Evolutionary conservation across 2,888 invertebrate species (phyloP).

Genomic region (Agriopis aurantiaria): DNA sequence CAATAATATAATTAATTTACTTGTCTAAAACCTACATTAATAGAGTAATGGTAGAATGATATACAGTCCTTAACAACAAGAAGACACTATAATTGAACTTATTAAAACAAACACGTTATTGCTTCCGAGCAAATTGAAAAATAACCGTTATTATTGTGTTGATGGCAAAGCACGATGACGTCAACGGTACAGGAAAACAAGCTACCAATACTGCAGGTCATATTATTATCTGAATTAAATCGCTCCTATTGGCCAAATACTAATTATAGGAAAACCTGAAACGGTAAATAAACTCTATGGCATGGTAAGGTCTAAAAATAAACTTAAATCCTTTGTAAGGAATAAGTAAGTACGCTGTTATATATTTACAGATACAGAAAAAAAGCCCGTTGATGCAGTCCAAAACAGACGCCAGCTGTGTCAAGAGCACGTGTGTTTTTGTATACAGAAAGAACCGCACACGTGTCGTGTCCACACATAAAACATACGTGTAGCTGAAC

Average conservation of each 20-base stretch:
- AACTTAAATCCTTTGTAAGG: conserved; percentile 4
- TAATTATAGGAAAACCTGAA: conserved; percentile 6
- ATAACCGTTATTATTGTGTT: conserved; percentile 32
- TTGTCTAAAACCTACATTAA: neutral
- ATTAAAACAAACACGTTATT: conserved; percentile 7
- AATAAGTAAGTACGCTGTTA: conserved; percentile 16
- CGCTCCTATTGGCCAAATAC: conserved; percentile 31
- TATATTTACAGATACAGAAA: conserved; percentile 29
- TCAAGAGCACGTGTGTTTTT: conserved; percentile 65
- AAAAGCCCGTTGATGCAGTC: conserved; percentile 42
- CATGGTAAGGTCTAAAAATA: conserved; percentile 5
- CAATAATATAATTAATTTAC: no score
- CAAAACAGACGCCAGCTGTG: conserved; percentile 63
- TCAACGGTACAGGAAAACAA: conserved; percentile 40
- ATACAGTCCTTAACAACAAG: neutral
- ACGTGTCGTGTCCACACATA: conserved; percentile 52
- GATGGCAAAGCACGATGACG: conserved; percentile 28
- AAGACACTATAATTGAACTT: neutral
- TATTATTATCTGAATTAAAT: conserved; percentile 24
- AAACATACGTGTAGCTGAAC: conserved; percentile 10
- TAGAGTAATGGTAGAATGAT: neutral
- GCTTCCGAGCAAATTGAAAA: conserved; percentile 15
- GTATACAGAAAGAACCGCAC: conserved; percentile 57
- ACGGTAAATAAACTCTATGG: neutral
- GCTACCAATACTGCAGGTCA: conserved; percentile 20